Conservation (phyloP, 2,113 vertebrate species). For the Larimichthys polyactis region DNA sequence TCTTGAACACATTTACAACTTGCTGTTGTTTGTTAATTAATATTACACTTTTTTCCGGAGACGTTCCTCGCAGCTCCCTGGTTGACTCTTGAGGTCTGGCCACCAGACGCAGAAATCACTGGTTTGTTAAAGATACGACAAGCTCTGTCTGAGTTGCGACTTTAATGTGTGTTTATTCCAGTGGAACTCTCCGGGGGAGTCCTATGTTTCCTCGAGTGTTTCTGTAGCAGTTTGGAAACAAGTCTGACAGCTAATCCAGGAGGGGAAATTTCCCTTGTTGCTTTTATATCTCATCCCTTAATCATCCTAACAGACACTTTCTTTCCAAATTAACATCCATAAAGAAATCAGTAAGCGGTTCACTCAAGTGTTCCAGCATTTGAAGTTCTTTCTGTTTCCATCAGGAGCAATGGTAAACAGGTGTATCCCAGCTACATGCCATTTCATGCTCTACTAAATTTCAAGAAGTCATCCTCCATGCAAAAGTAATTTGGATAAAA, state of each 20-base stretch:
- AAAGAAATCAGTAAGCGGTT: constrained; percentile 18
- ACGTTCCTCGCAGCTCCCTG: constrained; percentile 12
- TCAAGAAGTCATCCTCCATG: constrained; percentile 26
- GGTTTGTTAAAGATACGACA: constrained; percentile 52
- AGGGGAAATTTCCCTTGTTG: constrained; percentile 37
- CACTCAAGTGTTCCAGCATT: constrained; percentile 5
- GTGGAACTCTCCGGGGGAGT: constrained; percentile 30
- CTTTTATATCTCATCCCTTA: constrained; percentile 36
- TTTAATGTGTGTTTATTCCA: constrained; percentile 47
- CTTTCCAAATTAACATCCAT: constrained; percentile 24
- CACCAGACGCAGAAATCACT: constrained; percentile 40
- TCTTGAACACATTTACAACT: not conserved
- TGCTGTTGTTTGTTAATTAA: constrained; percentile 12
- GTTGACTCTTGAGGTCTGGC: constrained; percentile 33
- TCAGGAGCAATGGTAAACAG: constrained; percentile 23
- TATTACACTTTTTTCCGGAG: constrained; percentile 27
- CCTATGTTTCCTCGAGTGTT: constrained; percentile 37
- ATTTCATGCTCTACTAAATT: constrained; percentile 39
- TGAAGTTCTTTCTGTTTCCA: constrained; percentile 3
- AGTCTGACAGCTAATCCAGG: constrained; percentile 60
- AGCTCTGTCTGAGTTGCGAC: constrained; percentile 29
- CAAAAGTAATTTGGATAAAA: constrained; percentile 38
- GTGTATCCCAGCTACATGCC: constrained; percentile 27
- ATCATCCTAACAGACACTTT: constrained; percentile 52
- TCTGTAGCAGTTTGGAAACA: constrained; percentile 46